These are phyloP conservation scores for Neoitamus cyanurus DNA, from an alignment of 2,888 invertebrate genomes.

Conservation along the genomic window DNA sequence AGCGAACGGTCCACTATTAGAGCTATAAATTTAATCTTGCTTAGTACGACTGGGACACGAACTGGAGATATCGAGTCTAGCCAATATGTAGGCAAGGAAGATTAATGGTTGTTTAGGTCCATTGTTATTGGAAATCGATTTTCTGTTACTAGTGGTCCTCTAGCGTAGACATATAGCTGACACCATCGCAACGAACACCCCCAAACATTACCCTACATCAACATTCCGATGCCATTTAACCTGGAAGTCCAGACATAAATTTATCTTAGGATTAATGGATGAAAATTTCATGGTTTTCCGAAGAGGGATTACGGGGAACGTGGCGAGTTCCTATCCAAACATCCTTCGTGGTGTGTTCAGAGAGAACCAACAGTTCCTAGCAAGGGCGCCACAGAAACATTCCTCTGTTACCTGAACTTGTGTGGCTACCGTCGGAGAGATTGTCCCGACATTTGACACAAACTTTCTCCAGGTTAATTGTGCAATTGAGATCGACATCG, in stretches of 20 bases:
- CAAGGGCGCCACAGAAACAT: background rate
- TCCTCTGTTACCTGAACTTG: slow-evolving; percentile 18
- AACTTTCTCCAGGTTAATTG: slow-evolving; percentile 42
- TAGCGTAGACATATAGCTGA: slow-evolving; percentile 34
- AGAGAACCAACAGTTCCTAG: background rate
- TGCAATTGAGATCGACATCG: slow-evolving; percentile 39
- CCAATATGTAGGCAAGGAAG: slow-evolving; percentile 51
- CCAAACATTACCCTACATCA: slow-evolving; percentile 42
- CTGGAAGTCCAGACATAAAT: slow-evolving; percentile 46
- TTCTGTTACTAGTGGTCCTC: slow-evolving; percentile 53
- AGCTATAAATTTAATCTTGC: slow-evolving; percentile 41
- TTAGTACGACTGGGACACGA: slow-evolving; percentile 39
- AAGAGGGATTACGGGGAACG: slow-evolving; percentile 16
- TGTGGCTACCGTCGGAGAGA: background rate
- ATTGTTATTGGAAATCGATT: slow-evolving; percentile 58
- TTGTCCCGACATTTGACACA: slow-evolving; percentile 43
- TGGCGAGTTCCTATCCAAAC: background rate
- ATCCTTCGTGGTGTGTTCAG: background rate
- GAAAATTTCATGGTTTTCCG: slow-evolving; percentile 38
- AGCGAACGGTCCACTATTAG: slow-evolving; percentile 26
- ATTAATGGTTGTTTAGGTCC: slow-evolving; percentile 57
- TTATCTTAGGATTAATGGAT: slow-evolving; percentile 48
- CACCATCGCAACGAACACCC: slow-evolving; percentile 28
- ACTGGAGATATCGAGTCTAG: slow-evolving; percentile 38
- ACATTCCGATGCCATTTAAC: slow-evolving; percentile 48